These are phyloP conservation scores for Litoditis marina DNA, from an alignment of 2,888 invertebrate species.

Conservation along the genomic window DNA sequence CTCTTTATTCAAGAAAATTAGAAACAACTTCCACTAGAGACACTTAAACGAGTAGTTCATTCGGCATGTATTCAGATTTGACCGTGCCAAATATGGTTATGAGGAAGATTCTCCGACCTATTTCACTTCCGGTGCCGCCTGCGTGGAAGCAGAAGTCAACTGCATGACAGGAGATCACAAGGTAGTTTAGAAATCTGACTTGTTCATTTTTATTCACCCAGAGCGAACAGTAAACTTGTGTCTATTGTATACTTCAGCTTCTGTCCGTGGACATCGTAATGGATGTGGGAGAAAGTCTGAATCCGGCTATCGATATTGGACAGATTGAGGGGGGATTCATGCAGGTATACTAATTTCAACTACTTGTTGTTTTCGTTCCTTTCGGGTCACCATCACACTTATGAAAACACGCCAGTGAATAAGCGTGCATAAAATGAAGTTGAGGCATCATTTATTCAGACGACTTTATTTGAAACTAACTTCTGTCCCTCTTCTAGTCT, in stretches of 20 bases:
- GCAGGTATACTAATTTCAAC: constrained; percentile 66
- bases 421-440: too few species aligned
- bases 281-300: constrained; percentile 89
- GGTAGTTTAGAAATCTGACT: constrained; percentile 64
- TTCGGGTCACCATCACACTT: too few species aligned
- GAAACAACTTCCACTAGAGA: too few species aligned
- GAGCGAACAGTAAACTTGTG: too few species aligned
- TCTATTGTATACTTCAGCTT: constrained; percentile 66
- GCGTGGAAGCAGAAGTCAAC: constrained; percentile 85
- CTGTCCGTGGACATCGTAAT: constrained; percentile 86
- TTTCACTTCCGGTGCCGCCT: constrained; percentile 80
- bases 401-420: neutral
- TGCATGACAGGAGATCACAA: constrained; percentile 88
- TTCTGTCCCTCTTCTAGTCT: neutral
- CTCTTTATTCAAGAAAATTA: too few species aligned
- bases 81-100: constrained; percentile 24
- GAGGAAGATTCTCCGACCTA: constrained; percentile 66
- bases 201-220: too few species aligned
- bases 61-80: constrained; percentile 22
- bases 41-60: too few species aligned
- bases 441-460: too few species aligned
- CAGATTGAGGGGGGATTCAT: constrained; percentile 92
- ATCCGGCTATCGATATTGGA: constrained; percentile 92
- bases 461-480: too few species aligned
- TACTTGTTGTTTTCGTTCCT: too few species aligned